Percentiles rank a stretch among this genome's conserved stretches.
These are phyloP conservation scores for Tringa solitaria DNA, from an alignment of 2,113 vertebrate genomes.

Conservation along the genomic window DNA sequence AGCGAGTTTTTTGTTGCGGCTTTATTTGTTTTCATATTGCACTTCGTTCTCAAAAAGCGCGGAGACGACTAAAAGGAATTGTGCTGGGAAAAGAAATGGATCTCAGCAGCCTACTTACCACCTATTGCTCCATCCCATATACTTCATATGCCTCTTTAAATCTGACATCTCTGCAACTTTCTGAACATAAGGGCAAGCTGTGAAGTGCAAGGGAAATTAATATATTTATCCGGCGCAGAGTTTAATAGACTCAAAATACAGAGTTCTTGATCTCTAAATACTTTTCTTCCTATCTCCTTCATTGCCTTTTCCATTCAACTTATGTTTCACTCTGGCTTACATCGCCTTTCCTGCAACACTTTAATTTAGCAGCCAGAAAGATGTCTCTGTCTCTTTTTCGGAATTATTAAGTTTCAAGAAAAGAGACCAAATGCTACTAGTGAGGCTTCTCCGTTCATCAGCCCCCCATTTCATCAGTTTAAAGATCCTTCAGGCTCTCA, in stretches of 20 bases:
- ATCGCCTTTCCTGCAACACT: background rate
- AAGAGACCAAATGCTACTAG: background rate
- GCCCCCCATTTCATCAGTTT: background rate
- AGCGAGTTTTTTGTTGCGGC: background rate
- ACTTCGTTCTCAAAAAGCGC: background rate
- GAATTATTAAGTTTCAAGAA: background rate
- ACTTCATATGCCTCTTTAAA: conserved; percentile 49
- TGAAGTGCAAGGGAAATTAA: conserved; percentile 48
- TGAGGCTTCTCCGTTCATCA: background rate
- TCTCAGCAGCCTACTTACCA: conserved; percentile 51
- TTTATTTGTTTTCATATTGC: conserved; percentile 34
- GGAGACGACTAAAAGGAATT: background rate
- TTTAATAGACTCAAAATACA: background rate
- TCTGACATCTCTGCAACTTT: conserved; percentile 34
- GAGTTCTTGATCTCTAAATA: conserved; percentile 3
- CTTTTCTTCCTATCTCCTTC: conserved; percentile 9
- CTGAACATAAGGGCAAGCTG: conserved; percentile 48
- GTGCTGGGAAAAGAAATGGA: conserved; percentile 41
- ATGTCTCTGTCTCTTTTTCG: background rate
- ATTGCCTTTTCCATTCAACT: background rate
- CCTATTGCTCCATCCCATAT: conserved; percentile 28
- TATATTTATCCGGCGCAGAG: conserved; percentile 12
- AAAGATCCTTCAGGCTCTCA: background rate
- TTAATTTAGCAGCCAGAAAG: conserved; percentile 14
- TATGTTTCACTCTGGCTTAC: background rate